Evolutionary conservation across 92 coral and sea anemone species (phyloP).

Genomic region (Phenganax marumi): DNA sequence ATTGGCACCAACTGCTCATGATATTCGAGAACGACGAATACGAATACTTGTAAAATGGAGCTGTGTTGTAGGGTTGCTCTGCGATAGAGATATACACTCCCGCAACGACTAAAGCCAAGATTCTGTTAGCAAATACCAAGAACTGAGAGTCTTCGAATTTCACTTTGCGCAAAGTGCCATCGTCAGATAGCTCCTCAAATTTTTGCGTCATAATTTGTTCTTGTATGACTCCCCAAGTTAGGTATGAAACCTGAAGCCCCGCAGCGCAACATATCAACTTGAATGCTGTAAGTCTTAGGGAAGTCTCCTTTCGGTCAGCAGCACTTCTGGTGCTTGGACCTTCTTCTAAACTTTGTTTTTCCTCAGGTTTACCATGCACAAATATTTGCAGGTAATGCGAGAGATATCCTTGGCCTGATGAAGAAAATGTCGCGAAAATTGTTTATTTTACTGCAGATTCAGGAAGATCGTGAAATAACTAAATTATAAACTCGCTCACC

Average conservation of each 20-base stretch:
- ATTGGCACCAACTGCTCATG: constrained; percentile 97
- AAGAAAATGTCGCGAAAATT: not conserved
- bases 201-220: constrained; percentile 84
- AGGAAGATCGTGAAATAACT: not conserved
- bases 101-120: constrained; percentile 78
- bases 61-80: constrained; percentile 85
- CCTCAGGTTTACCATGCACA: constrained; percentile 86
- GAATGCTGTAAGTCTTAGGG: constrained; percentile 61
- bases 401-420: constrained; percentile 71
- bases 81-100: constrained; percentile 61
- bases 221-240: constrained; percentile 95
- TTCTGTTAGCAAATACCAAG: constrained; percentile 82
- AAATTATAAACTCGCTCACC: constrained; percentile 55
- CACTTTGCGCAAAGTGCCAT: constrained; percentile 66
- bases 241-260: constrained; percentile 83
- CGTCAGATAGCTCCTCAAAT: constrained; percentile 61
- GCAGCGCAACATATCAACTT: constrained; percentile 72
- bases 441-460: too few relatives aligned
- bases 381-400: constrained; percentile 76
- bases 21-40: constrained; percentile 93
- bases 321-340: constrained; percentile 55
- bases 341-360: constrained; percentile 64
- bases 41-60: constrained; percentile 85
- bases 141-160: constrained; percentile 87
- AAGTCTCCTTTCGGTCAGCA: constrained; percentile 35